A percentile compares a stretch with the other conserved stretches of the same genome.
phyloP scores from a whole-genome alignment of 2,113 vertebrate genomes.

The Cervus canadensis region DNA sequence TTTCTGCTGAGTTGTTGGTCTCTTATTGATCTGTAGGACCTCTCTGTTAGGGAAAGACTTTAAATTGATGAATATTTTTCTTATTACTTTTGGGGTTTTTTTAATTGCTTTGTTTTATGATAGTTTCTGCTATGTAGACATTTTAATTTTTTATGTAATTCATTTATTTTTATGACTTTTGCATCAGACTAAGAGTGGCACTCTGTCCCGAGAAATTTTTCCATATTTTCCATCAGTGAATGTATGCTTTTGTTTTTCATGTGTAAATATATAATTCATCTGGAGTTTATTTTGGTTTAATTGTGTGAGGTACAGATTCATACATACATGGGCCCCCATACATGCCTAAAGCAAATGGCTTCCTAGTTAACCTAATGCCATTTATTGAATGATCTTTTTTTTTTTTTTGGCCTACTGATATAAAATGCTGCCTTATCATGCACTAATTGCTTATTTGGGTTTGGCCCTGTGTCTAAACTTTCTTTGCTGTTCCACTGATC shows the following conservation, averaged over 20 bases:
- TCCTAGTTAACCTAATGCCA: not conserved
- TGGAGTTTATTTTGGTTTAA: constrained; percentile 37
- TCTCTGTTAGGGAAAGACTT: not conserved
- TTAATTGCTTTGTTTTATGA: not conserved
- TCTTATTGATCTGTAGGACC: not conserved
- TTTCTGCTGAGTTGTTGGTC: not conserved
- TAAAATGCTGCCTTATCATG: not conserved
- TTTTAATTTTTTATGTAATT: not conserved
- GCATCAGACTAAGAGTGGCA: not conserved
- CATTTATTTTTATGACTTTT: not conserved
- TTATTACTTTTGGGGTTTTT: not conserved
- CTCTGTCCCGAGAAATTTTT: not conserved
- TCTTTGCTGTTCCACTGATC: not conserved
- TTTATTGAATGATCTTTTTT: not conserved
- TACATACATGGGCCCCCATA: not conserved
- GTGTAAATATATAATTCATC: not conserved
- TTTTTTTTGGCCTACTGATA: not conserved
- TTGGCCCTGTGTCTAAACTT: not conserved
- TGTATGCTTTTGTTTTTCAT: constrained; percentile 8
- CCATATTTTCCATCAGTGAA: not conserved
- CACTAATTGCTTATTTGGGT: not conserved
- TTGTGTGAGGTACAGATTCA: not conserved
- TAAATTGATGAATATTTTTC: constrained; percentile 3
- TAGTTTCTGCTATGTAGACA: not conserved
- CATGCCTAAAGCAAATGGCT: not conserved